Conservation (phyloP, 2,888 invertebrate species). For the Scaptomyza tumidula region DNA sequence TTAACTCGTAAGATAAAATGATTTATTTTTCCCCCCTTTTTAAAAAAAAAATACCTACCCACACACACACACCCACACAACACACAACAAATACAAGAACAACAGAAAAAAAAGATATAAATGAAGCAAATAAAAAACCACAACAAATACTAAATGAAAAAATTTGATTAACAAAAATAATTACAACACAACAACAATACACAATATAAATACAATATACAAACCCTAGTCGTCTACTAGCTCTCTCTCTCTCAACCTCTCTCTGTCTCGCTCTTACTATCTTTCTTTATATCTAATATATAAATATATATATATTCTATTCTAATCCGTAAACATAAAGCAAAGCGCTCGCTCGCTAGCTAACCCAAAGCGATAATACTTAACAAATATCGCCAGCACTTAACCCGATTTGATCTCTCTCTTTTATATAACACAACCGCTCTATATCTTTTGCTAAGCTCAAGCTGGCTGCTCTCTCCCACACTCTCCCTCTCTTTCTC, state of each 20-base stretch:
- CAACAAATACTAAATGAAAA: slow-evolving; percentile 37
- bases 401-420: slow-evolving; percentile 11
- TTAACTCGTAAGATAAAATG: slow-evolving; percentile 90
- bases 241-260: slow-evolving; percentile 17
- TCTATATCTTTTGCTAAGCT: slow-evolving; percentile 1
- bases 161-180: slow-evolving; percentile 31
- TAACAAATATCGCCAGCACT: slow-evolving; percentile 29
- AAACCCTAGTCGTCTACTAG: slow-evolving; percentile 56
- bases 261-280: slow-evolving; percentile 5
- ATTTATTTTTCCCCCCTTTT: slow-evolving; percentile 74
- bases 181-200: slow-evolving; percentile 37
- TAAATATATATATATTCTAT: slow-evolving; percentile 5
- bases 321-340: slow-evolving; percentile 4
- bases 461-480: slow-evolving; percentile 13
- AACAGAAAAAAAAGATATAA: slow-evolving; percentile 6
- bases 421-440: not conserved
- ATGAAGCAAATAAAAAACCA: slow-evolving; percentile 16
- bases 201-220: slow-evolving; percentile 14
- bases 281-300: slow-evolving; percentile 2
- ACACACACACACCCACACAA: slow-evolving; percentile 15
- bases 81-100: slow-evolving; percentile 21
- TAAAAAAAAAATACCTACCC: slow-evolving; percentile 15
- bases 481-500: not conserved
- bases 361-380: slow-evolving; percentile 12
- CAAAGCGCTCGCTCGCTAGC: slow-evolving; percentile 24